These are phyloP conservation scores for Helobdella robusta DNA, from an alignment of 2,888 invertebrate genomes.

Conservation along the genomic window DNA sequence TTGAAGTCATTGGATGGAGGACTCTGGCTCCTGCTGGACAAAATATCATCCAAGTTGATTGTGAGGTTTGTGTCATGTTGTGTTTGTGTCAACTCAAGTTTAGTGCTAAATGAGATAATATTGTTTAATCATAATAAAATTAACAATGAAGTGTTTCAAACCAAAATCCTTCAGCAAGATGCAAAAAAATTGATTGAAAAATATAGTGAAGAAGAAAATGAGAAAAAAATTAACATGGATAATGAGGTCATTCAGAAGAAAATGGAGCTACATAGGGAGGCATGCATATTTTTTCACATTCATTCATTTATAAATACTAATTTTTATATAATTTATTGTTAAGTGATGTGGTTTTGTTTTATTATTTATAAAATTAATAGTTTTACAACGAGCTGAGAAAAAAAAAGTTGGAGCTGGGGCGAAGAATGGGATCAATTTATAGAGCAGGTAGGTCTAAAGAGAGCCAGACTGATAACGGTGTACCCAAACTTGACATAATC, in stretches of 20 bases:
- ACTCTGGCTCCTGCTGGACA: slow-evolving; percentile 77
- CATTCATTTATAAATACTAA: not conserved
- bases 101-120: not conserved
- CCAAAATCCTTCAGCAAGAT: slow-evolving; percentile 33
- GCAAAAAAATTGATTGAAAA: slow-evolving; percentile 59
- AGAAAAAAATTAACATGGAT: slow-evolving; percentile 59
- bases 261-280: slow-evolving; percentile 47
- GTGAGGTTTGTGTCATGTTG: slow-evolving; percentile 53
- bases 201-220: slow-evolving; percentile 57
- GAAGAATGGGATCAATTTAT: slow-evolving; percentile 24
- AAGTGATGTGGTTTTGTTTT: no score
- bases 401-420: slow-evolving; percentile 37
- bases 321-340: not conserved
- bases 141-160: not conserved
- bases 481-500: slow-evolving; percentile 38
- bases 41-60: slow-evolving; percentile 68
- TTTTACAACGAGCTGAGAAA: slow-evolving; percentile 35
- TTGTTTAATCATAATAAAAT: slow-evolving; percentile 1
- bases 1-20: slow-evolving; percentile 81
- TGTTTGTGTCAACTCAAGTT: not conserved
- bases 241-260: slow-evolving; percentile 59
- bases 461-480: slow-evolving; percentile 24
- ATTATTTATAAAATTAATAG: no score
- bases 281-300: slow-evolving; percentile 37
- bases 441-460: slow-evolving; percentile 37